These are phyloP conservation scores for Druceiella hillmani DNA, from an alignment of 2,888 invertebrate species.

Conservation along the genomic window DNA sequence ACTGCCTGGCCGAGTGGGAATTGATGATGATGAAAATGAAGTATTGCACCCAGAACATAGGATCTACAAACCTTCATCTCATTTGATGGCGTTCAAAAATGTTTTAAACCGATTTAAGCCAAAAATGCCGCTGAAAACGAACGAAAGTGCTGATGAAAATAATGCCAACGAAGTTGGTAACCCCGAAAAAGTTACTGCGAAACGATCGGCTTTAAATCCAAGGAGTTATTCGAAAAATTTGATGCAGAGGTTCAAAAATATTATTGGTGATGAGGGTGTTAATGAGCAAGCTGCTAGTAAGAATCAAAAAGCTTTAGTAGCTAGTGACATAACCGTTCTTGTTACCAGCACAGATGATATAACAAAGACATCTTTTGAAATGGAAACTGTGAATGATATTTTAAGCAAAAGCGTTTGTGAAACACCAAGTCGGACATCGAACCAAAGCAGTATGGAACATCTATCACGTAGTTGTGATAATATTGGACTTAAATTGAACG, in stretches of 20 bases:
- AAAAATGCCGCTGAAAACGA: conserved; percentile 36
- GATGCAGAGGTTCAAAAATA: conserved; percentile 46
- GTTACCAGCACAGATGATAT: conserved; percentile 38
- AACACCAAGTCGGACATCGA: conserved; percentile 35
- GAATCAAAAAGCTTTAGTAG: conserved; percentile 28
- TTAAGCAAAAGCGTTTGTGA: conserved; percentile 44
- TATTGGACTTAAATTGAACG: conserved; percentile 30
- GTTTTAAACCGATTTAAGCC: conserved; percentile 51
- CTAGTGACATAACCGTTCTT: conserved; percentile 39
- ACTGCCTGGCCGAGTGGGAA: conserved; percentile 37
- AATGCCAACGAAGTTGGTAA: conserved; percentile 44
- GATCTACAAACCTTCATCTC: conserved; percentile 64
- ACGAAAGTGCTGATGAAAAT: conserved; percentile 35
- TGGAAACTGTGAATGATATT: conserved; percentile 30
- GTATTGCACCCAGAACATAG: conserved; percentile 73
- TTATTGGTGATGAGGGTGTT: conserved; percentile 45
- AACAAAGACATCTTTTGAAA: conserved; percentile 34
- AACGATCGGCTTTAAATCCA: conserved; percentile 40
- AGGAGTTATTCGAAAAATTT: conserved; percentile 46
- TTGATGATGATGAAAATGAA: conserved; percentile 43
- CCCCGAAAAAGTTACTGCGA: conserved; percentile 35
- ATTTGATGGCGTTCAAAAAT: conserved; percentile 50
- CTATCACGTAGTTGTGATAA: conserved; percentile 42
- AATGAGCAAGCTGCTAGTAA: conserved; percentile 32
- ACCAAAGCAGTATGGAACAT: conserved; percentile 38